These are phyloP conservation scores for Aplysina aerophoba DNA, from an alignment of 37 sponge, comb jelly and placozoan genomes.

Conservation along the genomic window DNA sequence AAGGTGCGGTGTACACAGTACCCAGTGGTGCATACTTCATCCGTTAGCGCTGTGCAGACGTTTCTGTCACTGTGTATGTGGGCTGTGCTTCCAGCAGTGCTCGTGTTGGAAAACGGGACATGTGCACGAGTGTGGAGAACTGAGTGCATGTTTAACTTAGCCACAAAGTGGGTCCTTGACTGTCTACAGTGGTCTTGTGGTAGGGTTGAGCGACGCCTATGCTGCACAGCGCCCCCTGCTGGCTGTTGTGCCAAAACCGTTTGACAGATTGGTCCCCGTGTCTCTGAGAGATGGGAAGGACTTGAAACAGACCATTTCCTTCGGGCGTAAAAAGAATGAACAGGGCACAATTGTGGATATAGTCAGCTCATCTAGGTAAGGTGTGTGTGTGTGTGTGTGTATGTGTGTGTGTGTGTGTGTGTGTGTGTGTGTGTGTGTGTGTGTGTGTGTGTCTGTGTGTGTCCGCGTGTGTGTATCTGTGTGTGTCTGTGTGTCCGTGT, in stretches of 20 bases:
- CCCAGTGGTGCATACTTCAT: too few relatives aligned
- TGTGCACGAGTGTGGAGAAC: neutral
- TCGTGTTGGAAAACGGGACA: neutral
- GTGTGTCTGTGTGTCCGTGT: neutral
- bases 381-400: neutral
- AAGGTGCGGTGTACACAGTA: neutral
- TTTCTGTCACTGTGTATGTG: too few relatives aligned
- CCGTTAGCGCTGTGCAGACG: too few relatives aligned
- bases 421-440: neutral
- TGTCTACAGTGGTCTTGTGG: too few relatives aligned
- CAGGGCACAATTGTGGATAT: neutral
- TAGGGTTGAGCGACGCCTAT: slow-evolving; percentile 47
- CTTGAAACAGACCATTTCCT: slow-evolving; percentile 4
- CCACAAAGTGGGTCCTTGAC: too few relatives aligned
- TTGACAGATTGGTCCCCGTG: slow-evolving; percentile 28
- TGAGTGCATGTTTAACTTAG: neutral
- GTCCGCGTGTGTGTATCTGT: neutral
- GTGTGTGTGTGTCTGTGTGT: neutral
- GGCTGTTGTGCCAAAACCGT: slow-evolving; percentile 63
- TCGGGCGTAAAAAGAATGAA: neutral
- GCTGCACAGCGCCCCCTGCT: slow-evolving; percentile 66
- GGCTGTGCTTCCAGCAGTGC: too few relatives aligned
- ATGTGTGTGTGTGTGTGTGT: neutral
- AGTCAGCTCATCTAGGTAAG: slow-evolving; percentile 10
- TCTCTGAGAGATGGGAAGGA: slow-evolving; percentile 39